Conservation (phyloP, 2,888 invertebrate species). For the Tholera decimalis region DNA sequence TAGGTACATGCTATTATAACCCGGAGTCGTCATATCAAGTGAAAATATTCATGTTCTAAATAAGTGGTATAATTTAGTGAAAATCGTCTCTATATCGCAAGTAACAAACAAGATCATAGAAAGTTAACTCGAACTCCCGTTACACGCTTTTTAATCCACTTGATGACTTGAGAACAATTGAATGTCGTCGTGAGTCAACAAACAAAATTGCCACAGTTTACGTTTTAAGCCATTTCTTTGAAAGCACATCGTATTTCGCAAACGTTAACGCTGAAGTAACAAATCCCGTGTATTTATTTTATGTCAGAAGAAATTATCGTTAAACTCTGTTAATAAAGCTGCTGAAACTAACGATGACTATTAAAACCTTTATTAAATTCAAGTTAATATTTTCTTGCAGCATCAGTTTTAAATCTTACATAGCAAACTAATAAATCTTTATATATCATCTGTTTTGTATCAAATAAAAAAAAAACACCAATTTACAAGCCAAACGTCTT, state of each 20-base stretch:
- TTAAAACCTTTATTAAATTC: slow-evolving; percentile 45
- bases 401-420: slow-evolving; percentile 10
- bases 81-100: slow-evolving; percentile 20
- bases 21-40: too few relatives aligned
- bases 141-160: slow-evolving; percentile 50
- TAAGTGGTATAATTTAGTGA: slow-evolving; percentile 11
- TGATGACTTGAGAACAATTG: slow-evolving; percentile 50
- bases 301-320: slow-evolving; percentile 53
- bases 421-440: not conserved
- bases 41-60: not conserved
- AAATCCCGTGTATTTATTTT: slow-evolving; percentile 46
- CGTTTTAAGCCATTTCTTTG: slow-evolving; percentile 41
- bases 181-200: slow-evolving; percentile 24
- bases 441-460: not conserved
- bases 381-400: slow-evolving; percentile 31
- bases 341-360: slow-evolving; percentile 41
- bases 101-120: slow-evolving; percentile 48
- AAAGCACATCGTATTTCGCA: slow-evolving; percentile 35
- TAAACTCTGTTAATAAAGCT: slow-evolving; percentile 50
- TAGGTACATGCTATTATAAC: not conserved
- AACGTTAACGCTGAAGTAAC: slow-evolving; percentile 34
- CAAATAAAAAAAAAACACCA: not conserved
- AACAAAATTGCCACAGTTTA: slow-evolving; percentile 30
- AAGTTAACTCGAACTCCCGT: slow-evolving; percentile 33
- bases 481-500: slow-evolving; percentile 13